phyloP scores from a whole-genome alignment of 2,797 vertebrate genomes.

The Gadopsis bispinosus region DNA sequence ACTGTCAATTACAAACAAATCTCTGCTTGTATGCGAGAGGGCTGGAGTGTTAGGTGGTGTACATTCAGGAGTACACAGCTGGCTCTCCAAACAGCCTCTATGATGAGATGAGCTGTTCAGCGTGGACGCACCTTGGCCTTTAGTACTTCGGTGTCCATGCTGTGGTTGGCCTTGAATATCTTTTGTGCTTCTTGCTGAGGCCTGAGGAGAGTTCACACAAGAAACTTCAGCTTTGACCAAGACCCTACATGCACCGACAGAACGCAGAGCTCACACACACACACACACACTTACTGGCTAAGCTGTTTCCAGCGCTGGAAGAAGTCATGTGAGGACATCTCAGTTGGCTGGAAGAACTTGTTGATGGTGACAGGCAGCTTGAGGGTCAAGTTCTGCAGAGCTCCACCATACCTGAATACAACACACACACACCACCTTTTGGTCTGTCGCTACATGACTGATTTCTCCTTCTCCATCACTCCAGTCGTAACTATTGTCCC shows the following conservation, averaged over 20 bases:
- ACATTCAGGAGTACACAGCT: too few species aligned
- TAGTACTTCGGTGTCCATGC: slow-evolving; percentile 93
- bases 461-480: not conserved
- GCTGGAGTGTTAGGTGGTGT: not conserved
- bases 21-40: not conserved
- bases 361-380: slow-evolving; percentile 94
- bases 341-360: slow-evolving; percentile 96
- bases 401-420: slow-evolving; percentile 88
- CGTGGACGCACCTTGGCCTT: slow-evolving; percentile 89
- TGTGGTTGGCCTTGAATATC: slow-evolving; percentile 93
- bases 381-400: slow-evolving; percentile 90
- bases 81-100: not conserved
- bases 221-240: not conserved
- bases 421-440: not conserved
- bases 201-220: slow-evolving; percentile 69
- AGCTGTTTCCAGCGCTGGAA: slow-evolving; percentile 97
- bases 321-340: slow-evolving; percentile 93
- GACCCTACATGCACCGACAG: not conserved
- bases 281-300: slow-evolving; percentile 86
- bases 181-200: slow-evolving; percentile 95
- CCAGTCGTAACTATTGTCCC: not conserved
- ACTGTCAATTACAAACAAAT: not conserved
- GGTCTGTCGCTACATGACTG: not conserved
- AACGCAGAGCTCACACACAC: slow-evolving; percentile 31
- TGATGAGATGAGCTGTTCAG: not conserved